Base-by-base conservation (phyloP, 2,113 vertebrate genomes). In the Lontra canadensis region DNA sequence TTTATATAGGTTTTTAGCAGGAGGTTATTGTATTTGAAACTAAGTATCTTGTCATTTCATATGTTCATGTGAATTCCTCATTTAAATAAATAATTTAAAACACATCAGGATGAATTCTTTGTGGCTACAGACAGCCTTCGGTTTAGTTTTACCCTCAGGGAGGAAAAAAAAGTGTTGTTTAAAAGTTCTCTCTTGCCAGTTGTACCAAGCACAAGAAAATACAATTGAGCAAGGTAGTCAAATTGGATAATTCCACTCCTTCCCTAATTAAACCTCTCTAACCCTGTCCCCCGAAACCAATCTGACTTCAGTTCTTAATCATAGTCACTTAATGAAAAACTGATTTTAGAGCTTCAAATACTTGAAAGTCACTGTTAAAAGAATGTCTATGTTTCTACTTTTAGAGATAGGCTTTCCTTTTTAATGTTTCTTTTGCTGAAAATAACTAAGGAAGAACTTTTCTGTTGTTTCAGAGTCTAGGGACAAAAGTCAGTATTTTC, bases 51-150 rank as follows among this genome's bases (percentile, higher is more conserved):
- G 23, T 18, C 96, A 96, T 93, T 96, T 97, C 17, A 97, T 42
- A 82, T n/a, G 94, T 88, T 36, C 83, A 4, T 42, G 65, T 86
- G 0, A 55, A 31, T 88, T 94, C 31, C 36, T 80, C 21, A 31
- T 96, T 89, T 95, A 95, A 57, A 94, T 96, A 96, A 34, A 61
- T 47, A 29, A 59, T 73, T 94, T 97, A 97, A 97, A 97, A 85
- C n/a, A 94, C 57, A 92, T 6, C 49, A 1, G 4, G 82, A 91
- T 95, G 4, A 87, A 92, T 2, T 89, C 34, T 93, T 76, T 76
- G 76, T 42, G 49, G 17, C 49, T 87, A 95, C 0, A 91, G 34
- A 79, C 2, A 55, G n/a, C 34, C 20, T 93, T 94, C 74, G 39
- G 71, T 87, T 93, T 95, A 71, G 57, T 96, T 93, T 91, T 86